Conservation (phyloP, 2,797 vertebrate genomes). For the Poecilia gillii region DNA sequence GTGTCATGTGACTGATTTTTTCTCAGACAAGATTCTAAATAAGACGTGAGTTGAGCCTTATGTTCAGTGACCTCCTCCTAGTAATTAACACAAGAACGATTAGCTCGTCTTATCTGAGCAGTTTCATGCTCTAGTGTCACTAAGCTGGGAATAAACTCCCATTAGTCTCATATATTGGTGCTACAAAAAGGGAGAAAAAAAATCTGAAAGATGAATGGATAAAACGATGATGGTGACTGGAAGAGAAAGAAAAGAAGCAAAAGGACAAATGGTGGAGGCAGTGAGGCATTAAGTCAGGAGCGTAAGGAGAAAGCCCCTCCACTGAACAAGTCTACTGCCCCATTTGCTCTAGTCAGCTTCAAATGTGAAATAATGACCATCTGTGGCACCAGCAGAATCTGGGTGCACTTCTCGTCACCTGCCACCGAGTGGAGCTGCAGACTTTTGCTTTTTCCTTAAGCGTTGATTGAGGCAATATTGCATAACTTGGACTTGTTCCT, state of each 20-base stretch:
- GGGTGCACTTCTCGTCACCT: conserved; percentile 12
- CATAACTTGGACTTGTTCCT: conserved; percentile 34
- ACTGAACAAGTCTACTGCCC: conserved; percentile 20
- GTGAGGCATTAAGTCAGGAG: conserved; percentile 23
- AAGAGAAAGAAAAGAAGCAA: background rate
- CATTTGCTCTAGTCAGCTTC: conserved; percentile 26
- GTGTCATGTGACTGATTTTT: background rate
- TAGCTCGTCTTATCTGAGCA: conserved; percentile 6
- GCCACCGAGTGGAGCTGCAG: conserved; percentile 58
- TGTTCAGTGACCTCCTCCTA: conserved; percentile 30
- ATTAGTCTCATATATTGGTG: background rate
- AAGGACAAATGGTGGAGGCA: conserved; percentile 13
- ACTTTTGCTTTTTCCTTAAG: conserved; percentile 14
- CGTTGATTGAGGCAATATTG: conserved; percentile 8
- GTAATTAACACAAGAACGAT: conserved; percentile 35
- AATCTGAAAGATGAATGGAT: background rate
- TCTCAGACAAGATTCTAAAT: background rate
- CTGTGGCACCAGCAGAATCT: conserved; percentile 12
- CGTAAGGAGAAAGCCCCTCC: conserved; percentile 22
- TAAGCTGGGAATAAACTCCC: conserved; percentile 2
- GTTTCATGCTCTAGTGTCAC: conserved; percentile 1
- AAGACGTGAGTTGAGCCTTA: conserved; percentile 21
- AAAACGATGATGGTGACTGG: conserved; percentile 1
- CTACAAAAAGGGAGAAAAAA: background rate
- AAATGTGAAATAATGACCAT: conserved; percentile 43